phyloP scores from a whole-genome alignment of 2,113 vertebrate genomes.

The Lontra canadensis region DNA sequence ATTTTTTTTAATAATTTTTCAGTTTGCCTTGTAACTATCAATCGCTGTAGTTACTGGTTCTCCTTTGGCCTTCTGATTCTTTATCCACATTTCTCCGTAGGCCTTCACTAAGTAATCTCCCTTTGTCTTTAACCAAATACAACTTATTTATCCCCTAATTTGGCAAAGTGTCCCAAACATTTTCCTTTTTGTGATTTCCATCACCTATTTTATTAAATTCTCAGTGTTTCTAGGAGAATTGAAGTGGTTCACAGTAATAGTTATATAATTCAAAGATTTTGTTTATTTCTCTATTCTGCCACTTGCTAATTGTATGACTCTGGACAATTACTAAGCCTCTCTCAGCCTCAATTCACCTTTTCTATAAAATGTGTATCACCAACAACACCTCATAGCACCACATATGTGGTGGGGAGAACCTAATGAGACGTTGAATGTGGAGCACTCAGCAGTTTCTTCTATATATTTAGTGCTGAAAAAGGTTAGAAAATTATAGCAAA shows the following conservation, averaged over 20 bases:
- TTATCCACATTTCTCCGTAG: background rate
- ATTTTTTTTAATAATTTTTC: background rate
- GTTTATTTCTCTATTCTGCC: background rate
- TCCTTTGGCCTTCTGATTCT: background rate
- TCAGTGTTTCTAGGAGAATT: background rate
- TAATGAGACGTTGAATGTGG: background rate
- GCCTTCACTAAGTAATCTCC: background rate
- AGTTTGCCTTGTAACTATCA: background rate
- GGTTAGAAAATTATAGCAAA: background rate
- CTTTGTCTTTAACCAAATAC: background rate
- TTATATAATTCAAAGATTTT: background rate
- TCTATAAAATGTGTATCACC: background rate
- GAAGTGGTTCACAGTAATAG: background rate
- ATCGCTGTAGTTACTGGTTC: background rate
- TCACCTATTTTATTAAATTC: background rate
- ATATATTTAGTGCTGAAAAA: background rate
- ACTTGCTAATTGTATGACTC: background rate
- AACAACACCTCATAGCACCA: no score
- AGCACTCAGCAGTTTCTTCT: background rate
- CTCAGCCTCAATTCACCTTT: no score
- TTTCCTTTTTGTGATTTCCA: background rate
- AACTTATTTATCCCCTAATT: background rate
- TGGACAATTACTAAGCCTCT: background rate
- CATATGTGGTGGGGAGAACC: background rate
- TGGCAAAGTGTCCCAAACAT: background rate